Conservation (phyloP, 2,797 vertebrate genomes). For the Crenichthys baileyi region DNA sequence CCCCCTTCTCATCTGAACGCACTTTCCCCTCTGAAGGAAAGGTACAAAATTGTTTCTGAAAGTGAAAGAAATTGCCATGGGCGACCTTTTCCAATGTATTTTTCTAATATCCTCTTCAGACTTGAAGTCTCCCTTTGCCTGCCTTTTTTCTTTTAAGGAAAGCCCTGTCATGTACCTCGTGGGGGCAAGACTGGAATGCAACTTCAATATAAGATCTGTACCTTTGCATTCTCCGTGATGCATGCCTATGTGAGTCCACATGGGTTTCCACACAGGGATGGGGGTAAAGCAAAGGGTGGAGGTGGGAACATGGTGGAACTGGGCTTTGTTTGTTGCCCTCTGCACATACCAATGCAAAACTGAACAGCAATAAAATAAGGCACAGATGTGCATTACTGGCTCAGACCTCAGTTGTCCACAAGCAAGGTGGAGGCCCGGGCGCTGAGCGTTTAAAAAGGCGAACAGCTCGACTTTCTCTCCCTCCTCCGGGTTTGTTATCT, state of each 20-base stretch:
- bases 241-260: conserved; percentile 67
- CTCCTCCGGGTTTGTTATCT: conserved; percentile 70
- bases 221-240: conserved; percentile 73
- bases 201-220: conserved; percentile 77
- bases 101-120: conserved; percentile 88
- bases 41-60: conserved; percentile 79
- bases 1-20: conserved; percentile 50
- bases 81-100: conserved; percentile 78
- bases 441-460: conserved; percentile 61
- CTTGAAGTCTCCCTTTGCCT: conserved; percentile 74
- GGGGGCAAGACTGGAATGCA: conserved; percentile 78
- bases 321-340: conserved; percentile 81
- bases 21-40: conserved; percentile 70
- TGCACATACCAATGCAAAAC: conserved; percentile 74
- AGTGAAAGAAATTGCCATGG: conserved; percentile 72
- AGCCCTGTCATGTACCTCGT: conserved; percentile 79
- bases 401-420: conserved; percentile 72
- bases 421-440: conserved; percentile 67
- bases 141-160: conserved; percentile 79
- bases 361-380: conserved; percentile 81
- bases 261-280: conserved; percentile 46
- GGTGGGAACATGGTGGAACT: conserved; percentile 78
- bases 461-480: conserved; percentile 50
- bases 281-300: conserved; percentile 26
- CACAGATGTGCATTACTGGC: conserved; percentile 82